These are phyloP conservation scores for Sesamia nonagrioides DNA, from an alignment of 1,140 invertebrate species.

Conservation along the genomic window DNA sequence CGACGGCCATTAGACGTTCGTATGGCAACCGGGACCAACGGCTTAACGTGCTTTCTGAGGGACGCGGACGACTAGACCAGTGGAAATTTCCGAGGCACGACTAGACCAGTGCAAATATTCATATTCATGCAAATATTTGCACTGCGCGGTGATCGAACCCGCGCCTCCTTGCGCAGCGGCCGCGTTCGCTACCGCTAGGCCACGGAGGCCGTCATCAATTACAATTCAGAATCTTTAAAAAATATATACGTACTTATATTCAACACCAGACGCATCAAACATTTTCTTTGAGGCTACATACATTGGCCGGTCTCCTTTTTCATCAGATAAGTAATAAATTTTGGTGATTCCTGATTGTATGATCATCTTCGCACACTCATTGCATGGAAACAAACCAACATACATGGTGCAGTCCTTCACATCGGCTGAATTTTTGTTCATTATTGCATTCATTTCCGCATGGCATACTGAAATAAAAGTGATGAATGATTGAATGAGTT, in stretches of 20 bases:
- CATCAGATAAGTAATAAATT: constrained; percentile 94
- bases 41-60: too few species aligned
- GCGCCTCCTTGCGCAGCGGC: too few species aligned
- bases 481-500: not conserved
- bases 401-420: constrained; percentile 95
- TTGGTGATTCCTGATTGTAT: constrained; percentile 97
- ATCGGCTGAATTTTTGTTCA: constrained; percentile 95
- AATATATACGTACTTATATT: constrained; percentile 86
- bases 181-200: too few species aligned
- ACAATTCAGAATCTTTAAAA: not conserved
- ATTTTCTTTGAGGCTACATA: constrained; percentile 93
- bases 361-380: constrained; percentile 99
- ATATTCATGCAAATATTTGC: too few species aligned
- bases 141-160: too few species aligned
- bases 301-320: constrained; percentile 90
- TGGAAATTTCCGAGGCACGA: too few species aligned
- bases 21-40: too few species aligned
- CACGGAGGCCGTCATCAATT: too few species aligned
- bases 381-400: constrained; percentile 97
- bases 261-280: constrained; percentile 92
- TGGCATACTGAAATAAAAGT: constrained; percentile 94
- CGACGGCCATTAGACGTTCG: too few species aligned
- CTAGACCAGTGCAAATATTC: too few species aligned
- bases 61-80: too few species aligned
- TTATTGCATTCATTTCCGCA: constrained; percentile 98